phyloP scores from a whole-genome alignment of 2,113 vertebrate genomes.

The Colinus virginianus region DNA sequence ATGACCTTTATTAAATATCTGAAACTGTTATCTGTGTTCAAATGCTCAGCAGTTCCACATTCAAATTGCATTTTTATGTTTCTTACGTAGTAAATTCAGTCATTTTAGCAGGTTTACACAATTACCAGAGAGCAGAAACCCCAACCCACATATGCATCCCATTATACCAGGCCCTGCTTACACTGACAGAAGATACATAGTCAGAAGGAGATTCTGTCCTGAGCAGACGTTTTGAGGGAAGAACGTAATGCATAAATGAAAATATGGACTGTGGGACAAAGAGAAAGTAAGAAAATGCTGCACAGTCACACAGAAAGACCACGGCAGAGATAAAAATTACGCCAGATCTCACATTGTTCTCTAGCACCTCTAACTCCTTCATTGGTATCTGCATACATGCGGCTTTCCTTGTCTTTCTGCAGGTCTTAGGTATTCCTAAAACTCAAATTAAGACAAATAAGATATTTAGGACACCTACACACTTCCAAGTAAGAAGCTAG shows the following conservation, averaged over 20 bases:
- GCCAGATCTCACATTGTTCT: not conserved
- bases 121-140: not conserved
- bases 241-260: not conserved
- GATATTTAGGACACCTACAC: not conserved
- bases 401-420: not conserved
- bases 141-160: not conserved
- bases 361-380: not conserved
- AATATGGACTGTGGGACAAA: not conserved
- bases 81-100: not conserved
- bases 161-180: not conserved
- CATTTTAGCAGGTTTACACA: not conserved
- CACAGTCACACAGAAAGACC: not conserved
- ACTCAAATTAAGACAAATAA: not conserved
- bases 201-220: not conserved
- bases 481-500: not conserved
- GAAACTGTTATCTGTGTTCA: not conserved
- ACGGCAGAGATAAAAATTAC: not conserved
- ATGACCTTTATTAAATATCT: not conserved
- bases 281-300: not conserved
- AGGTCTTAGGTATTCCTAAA: not conserved
- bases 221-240: not conserved
- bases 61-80: not conserved
- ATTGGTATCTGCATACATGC: not conserved
- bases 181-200: not conserved
- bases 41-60: not conserved